Evolutionary conservation across 1,140 invertebrate genomes (phyloP), one percentile per base, ranked within the genome.

Genomic region (Saccostrea echinata): DNA sequence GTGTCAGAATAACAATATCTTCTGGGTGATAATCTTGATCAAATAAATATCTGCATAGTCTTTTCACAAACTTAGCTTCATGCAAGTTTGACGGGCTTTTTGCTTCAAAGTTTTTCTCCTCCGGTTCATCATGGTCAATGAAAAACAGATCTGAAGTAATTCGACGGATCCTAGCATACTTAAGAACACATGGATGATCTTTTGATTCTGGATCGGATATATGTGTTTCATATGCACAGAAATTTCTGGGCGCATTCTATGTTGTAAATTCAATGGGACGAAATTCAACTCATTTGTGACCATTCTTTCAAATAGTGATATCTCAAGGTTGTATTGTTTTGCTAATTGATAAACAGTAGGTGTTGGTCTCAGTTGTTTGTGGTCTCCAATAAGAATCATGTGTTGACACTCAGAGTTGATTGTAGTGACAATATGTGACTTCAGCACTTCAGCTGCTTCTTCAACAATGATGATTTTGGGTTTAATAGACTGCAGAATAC

Each of bases 371-470:
- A 96, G 91, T 90, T 96, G 95, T 88, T 95, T 92, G 88, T 96
- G 95, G 93, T 98, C 97, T 95, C 97, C 97, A 90, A 98, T 97
- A 9, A 98, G 95, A 88, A 98, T 97, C 0, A 98, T 95, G 93
- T 98, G 98, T 94, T 98, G 90, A 89, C 97, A 97, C 61, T 95
- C 90, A 55, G 95, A 93, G 18, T 96, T 97, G 16, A 98, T 88
- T 13, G 91, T 91, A 55, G 92, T 92, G 11, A 94, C 89, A 24
- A 94, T 90, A 83, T 94, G 94, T 8, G 91, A 89, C 61, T 94
- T 93, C 55, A 94, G 88, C 8, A 94, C 92, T 87, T 94, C 93
- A 12, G 93, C 94, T 43, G 94, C 94, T 84, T 94, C 94, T 88
- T 94, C 94, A 6, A 94, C 92, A 27, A 94, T 91, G 0, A 93